A percentile compares a stretch with the other conserved stretches of the same genome.
These are phyloP conservation scores for Magallana ariakensis DNA, from an alignment of 1,140 invertebrate genomes.

Conservation along the genomic window DNA sequence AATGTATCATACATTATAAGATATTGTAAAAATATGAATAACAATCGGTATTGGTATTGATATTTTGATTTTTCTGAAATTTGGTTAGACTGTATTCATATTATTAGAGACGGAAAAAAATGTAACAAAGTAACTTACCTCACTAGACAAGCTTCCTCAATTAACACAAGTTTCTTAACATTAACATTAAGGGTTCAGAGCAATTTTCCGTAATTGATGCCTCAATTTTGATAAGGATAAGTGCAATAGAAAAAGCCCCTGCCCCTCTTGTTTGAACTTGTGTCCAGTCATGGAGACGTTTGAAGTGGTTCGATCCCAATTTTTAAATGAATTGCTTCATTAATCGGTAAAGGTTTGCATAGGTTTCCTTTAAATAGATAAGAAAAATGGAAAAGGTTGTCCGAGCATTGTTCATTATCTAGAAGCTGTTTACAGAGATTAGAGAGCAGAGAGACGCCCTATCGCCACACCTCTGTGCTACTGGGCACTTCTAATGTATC, in stretches of 20 bases:
- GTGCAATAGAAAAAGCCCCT: neutral
- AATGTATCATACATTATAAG: no score
- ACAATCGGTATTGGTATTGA: no score
- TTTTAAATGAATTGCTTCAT: constrained; percentile 26
- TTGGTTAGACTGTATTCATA: no score
- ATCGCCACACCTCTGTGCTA: neutral
- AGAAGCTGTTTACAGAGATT: neutral
- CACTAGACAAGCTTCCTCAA: neutral
- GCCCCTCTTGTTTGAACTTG: neutral
- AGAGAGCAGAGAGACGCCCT: neutral
- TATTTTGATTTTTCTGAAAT: no score
- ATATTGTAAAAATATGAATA: no score
- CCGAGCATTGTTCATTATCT: constrained; percentile 26
- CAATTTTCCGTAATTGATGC: neutral
- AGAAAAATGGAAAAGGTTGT: neutral
- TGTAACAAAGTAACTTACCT: neutral
- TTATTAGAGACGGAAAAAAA: no score
- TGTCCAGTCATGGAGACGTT: neutral
- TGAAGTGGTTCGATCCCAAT: constrained; percentile 22
- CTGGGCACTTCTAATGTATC: neutral
- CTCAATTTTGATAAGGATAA: constrained; percentile 8
- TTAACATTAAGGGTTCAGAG: neutral
- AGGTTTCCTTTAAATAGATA: neutral
- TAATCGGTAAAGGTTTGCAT: constrained; percentile 24
- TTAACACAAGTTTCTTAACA: neutral